phyloP scores from a whole-genome alignment of 2,888 invertebrate species.

The Drosophila austrosaltans region DNA sequence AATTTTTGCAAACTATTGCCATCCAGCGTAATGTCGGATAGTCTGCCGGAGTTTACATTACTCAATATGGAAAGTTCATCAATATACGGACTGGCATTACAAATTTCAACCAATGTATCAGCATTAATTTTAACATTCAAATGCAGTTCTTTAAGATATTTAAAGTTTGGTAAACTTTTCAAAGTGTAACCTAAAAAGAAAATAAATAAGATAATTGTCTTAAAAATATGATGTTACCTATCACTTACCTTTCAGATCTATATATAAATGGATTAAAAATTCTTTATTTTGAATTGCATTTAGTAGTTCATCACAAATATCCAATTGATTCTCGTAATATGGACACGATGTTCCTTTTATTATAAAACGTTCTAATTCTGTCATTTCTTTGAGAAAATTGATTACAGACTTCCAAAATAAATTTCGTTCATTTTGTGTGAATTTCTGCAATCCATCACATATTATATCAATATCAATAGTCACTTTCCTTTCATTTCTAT shows the following conservation, averaged over 20 bases:
- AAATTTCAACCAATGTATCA: neutral
- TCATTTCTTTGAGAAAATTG: neutral
- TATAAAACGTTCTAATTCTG: neutral
- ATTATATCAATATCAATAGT: neutral
- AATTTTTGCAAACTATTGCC: neutral
- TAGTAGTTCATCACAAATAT: neutral
- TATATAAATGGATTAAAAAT: neutral
- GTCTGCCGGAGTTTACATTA: neutral
- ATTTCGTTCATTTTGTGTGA: neutral
- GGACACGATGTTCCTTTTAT: neutral
- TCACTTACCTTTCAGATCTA: neutral
- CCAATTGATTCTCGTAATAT: neutral
- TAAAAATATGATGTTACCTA: neutral
- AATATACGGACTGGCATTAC: neutral
- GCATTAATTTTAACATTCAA: neutral
- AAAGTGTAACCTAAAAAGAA: neutral
- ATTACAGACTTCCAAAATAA: neutral
- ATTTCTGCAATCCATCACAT: neutral
- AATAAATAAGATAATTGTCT: neutral
- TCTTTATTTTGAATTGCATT: neutral
- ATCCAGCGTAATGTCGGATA: neutral
- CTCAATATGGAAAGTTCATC: neutral
- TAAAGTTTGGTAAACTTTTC: neutral
- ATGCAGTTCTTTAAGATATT: neutral
- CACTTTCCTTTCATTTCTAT: neutral